Evolutionary conservation across 2,113 vertebrate genomes (phyloP).

Genomic region (Tauraco erythrolophus): DNA sequence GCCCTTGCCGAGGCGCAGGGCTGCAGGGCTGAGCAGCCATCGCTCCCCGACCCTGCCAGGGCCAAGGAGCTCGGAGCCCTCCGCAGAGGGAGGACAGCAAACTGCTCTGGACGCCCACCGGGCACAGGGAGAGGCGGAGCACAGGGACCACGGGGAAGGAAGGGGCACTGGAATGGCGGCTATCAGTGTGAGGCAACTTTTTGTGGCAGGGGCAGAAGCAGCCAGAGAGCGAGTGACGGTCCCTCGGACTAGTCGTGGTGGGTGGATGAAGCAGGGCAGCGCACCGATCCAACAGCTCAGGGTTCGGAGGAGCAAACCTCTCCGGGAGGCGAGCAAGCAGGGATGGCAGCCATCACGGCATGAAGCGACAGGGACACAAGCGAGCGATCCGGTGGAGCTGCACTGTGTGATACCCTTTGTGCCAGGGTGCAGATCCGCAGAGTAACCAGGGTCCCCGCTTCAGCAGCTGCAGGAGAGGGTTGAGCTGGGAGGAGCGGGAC

Average conservation of each 20-base stretch:
- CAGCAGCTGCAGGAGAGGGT: rapidly evolving
- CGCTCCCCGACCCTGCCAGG: rapidly evolving
- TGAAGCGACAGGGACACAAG: background rate
- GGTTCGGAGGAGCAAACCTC: background rate
- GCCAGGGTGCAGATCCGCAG: background rate
- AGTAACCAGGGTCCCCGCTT: background rate
- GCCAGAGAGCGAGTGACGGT: rapidly evolving
- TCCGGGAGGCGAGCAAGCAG: background rate
- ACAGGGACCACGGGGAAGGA: background rate
- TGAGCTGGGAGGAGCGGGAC: no score
- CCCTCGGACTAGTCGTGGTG: background rate
- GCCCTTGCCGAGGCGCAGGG: background rate
- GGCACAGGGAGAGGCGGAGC: background rate
- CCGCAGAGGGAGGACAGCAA: background rate
- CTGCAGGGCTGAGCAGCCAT: background rate
- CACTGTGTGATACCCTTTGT: background rate
- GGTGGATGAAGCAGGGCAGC: rapidly evolving
- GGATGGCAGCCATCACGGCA: rapidly evolving
- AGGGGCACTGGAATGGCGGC: background rate
- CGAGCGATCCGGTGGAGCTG: rapidly evolving
- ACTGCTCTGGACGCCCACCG: rapidly evolving
- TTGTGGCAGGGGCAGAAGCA: background rate
- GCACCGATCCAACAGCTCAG: background rate
- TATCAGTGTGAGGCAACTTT: rapidly evolving
- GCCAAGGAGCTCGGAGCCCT: background rate